Evolutionary conservation across 2,113 vertebrate genomes (phyloP).

Genomic region (Trogon surrucura): DNA sequence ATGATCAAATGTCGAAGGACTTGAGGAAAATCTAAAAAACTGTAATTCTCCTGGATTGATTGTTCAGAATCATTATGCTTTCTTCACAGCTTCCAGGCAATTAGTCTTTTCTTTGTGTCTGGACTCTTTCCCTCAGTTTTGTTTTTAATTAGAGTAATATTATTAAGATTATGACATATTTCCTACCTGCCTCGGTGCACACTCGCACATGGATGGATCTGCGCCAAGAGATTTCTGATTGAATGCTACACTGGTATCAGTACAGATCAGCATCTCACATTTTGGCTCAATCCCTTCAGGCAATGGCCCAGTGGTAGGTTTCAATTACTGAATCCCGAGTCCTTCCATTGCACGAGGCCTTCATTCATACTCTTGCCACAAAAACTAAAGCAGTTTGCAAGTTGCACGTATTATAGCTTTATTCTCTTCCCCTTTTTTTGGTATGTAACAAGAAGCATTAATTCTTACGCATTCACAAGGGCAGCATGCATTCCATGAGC

Average conservation of each 20-base stretch:
- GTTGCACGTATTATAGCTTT: accelerated
- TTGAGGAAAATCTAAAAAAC: not conserved
- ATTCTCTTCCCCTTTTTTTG: not conserved
- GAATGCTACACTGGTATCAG: not conserved
- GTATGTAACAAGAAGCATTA: not conserved
- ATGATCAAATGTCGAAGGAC: not conserved
- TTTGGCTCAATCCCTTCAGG: not conserved
- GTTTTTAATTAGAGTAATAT: not conserved
- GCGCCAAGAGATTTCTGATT: not conserved
- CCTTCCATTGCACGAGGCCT: not conserved
- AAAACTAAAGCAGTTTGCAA: not conserved
- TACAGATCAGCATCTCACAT: not conserved
- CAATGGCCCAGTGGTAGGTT: not conserved
- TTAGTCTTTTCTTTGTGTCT: not conserved
- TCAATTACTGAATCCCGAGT: not conserved
- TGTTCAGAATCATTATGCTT: not conserved
- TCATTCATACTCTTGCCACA: not conserved
- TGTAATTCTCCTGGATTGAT: not conserved
- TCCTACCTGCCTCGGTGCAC: not conserved
- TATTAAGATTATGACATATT: not conserved
- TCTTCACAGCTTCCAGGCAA: not conserved
- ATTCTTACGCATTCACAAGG: not conserved
- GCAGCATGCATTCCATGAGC: not conserved
- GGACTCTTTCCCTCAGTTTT: not conserved
- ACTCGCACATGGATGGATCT: not conserved